Percentiles rank a stretch among this genome's conserved stretches.
phyloP scores from a whole-genome alignment of 2,888 invertebrate genomes.

The Magallana nippona region DNA sequence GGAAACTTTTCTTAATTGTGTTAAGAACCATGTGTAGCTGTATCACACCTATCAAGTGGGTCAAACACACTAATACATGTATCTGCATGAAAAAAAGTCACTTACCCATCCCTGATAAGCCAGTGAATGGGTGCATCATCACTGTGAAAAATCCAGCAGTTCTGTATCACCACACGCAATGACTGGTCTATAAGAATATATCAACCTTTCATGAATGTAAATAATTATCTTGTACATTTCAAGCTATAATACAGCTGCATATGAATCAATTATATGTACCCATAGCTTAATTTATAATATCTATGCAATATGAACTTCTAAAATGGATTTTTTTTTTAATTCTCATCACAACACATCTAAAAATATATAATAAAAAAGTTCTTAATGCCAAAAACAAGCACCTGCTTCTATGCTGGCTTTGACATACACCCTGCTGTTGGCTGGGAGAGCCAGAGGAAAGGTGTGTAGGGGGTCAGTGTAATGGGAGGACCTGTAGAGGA shows the following conservation, averaged over 20 bases:
- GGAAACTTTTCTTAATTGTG: too few relatives aligned
- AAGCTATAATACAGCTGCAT: not conserved
- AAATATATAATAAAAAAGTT: too few relatives aligned
- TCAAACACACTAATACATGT: too few relatives aligned
- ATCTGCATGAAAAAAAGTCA: not conserved
- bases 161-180: constrained; percentile 47
- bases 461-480: constrained; percentile 50
- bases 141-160: constrained; percentile 52
- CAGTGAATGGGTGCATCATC: constrained; percentile 30
- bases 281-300: too few relatives aligned
- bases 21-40: too few relatives aligned
- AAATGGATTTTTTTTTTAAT: too few relatives aligned
- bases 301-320: too few relatives aligned
- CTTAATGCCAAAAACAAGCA: constrained; percentile 9
- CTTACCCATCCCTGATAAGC: constrained; percentile 51
- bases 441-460: constrained; percentile 53
- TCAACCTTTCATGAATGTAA: not conserved
- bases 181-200: constrained; percentile 41
- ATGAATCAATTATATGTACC: too few relatives aligned
- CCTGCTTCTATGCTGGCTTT: constrained; percentile 51
- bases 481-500: constrained; percentile 54
- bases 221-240: not conserved
- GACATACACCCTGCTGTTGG: constrained; percentile 53
- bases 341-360: too few relatives aligned
- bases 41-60: too few relatives aligned